Base-by-base conservation (phyloP, 2,888 invertebrate species). In the Pherbina coryleti region DNA sequence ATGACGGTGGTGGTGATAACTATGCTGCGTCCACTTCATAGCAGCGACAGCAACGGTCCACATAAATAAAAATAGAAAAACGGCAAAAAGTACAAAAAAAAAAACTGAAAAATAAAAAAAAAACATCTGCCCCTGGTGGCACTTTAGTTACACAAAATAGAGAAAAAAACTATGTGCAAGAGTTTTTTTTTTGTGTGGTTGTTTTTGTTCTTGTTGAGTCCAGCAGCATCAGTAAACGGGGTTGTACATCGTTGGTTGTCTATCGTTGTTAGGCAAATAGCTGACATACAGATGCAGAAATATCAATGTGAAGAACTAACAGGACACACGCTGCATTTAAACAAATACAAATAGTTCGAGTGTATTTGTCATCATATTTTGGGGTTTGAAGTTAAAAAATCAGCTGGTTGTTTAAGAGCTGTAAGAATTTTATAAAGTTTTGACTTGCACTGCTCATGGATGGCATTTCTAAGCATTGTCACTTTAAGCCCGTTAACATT, bases 71-170 rank as follows among this genome's bases (percentile, higher is more conserved):
- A 75, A 67, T 67, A 55, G 70, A 79, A 78, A 79, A 79, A 79
- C 76, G 70, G 78, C 67, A 78, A 71, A 76, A 77, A 78, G 57
- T 81, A 76, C 71, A 44, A 71, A 79, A 78, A 77, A 66, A 77
- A 81, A 79, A 69, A 76, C 37, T 78, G 73, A 80, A 64, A 71
- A 77, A 79, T 53, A 78, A 77, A 81, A 81, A 83, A 84, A 87
- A 87, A 86, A 87, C 87, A 87, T 87, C 87, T 87, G 87, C 87
- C 83, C 84, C 84, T 86, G 84, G 85, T 88, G 87, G 86, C 87
- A 87, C 86, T 87, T 88, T 87, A 86, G 87, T 86, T 82, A 83
- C 83, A 78, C 44, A 77, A 62, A 49, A 66, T 66, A 67, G 57
- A 79, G 60, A 69, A 60, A 75, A 37, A 72, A 76, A 74, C 55